phyloP scores from a whole-genome alignment of 2,888 invertebrate species.

The Fabriciana adippe region DNA sequence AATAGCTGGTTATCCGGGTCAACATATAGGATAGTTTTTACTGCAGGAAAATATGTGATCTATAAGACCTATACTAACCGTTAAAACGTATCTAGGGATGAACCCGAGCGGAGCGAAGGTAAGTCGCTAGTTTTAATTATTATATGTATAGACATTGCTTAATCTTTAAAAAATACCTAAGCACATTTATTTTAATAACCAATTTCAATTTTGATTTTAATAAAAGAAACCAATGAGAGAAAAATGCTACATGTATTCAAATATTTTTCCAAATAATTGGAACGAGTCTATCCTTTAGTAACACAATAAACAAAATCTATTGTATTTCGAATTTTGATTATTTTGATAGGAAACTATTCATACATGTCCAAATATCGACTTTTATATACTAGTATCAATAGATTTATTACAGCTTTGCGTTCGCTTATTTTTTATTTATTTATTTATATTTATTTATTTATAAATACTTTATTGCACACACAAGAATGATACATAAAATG shows the following conservation, averaged over 20 bases:
- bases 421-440: no score
- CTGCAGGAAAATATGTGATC: no score
- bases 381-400: slow-evolving; percentile 4
- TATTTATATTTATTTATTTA: no score
- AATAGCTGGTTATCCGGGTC: no score
- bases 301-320: slow-evolving; percentile 8
- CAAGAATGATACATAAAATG: no score
- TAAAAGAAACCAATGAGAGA: neutral
- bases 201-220: neutral
- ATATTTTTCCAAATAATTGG: slow-evolving; percentile 10
- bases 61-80: no score
- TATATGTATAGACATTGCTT: no score
- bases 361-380: slow-evolving; percentile 9
- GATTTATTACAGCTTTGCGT: neutral
- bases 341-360: neutral
- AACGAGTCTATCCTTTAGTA: neutral
- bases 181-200: neutral
- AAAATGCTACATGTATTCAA: neutral
- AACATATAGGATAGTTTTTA: no score
- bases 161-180: neutral
- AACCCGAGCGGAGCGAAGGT: no score
- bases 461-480: no score
- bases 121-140: no score
- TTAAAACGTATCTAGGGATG: no score
- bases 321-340: slow-evolving; percentile 13